Evolutionary conservation across 2,888 invertebrate species (phyloP).

Genomic region (Macroteleia sp.): DNA sequence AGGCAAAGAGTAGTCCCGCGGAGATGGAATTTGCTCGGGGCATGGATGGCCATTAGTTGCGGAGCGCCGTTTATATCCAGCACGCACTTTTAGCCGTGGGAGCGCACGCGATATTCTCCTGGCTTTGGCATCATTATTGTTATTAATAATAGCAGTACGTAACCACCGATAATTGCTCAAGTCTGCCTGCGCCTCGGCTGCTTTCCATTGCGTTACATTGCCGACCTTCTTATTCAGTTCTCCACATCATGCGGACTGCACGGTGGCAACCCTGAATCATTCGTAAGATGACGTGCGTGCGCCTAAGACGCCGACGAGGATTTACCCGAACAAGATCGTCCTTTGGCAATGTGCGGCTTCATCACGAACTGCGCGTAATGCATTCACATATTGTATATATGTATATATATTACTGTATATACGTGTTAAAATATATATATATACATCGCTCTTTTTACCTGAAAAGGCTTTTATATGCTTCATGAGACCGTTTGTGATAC

Average conservation of each 20-base stretch:
- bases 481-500: too few species aligned
- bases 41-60: slow-evolving; percentile 81
- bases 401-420: too few species aligned
- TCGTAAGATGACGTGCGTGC: slow-evolving; percentile 63
- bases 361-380: too few species aligned
- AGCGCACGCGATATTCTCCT: slow-evolving; percentile 81
- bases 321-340: slow-evolving; percentile 51
- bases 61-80: slow-evolving; percentile 80
- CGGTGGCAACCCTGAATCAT: slow-evolving; percentile 62
- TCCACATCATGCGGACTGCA: slow-evolving; percentile 39
- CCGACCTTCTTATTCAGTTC: slow-evolving; percentile 51
- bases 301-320: slow-evolving; percentile 43
- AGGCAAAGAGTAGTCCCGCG: slow-evolving; percentile 52
- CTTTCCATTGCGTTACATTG: slow-evolving; percentile 73
- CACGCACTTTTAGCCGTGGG: slow-evolving; percentile 83
- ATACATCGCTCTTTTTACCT: too few species aligned
- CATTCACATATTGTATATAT: too few species aligned
- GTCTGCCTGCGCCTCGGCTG: slow-evolving; percentile 82
- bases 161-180: slow-evolving; percentile 82
- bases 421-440: too few species aligned
- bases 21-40: slow-evolving; percentile 80
- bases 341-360: slow-evolving; percentile 52
- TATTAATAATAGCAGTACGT: slow-evolving; percentile 82
- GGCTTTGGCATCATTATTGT: slow-evolving; percentile 80
- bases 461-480: too few species aligned